phyloP scores from a whole-genome alignment of 2,888 invertebrate species.

The Diloba caeruleocephala region DNA sequence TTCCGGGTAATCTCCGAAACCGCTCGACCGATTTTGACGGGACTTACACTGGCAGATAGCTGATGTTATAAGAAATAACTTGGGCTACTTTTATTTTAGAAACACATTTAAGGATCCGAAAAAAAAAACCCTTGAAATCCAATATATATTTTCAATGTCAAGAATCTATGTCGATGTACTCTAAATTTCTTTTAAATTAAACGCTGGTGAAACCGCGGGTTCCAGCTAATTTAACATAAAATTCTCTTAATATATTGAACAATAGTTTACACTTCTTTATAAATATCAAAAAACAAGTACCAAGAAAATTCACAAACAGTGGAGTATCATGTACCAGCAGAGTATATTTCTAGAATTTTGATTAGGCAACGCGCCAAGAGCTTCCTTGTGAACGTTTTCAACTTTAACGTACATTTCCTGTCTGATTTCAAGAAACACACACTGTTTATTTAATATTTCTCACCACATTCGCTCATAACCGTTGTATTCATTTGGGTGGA shows the following conservation, averaged over 20 bases:
- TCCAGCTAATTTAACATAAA: no score
- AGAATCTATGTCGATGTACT: no score
- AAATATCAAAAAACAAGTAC: not conserved
- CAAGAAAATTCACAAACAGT: slow-evolving; percentile 15
- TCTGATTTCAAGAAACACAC: slow-evolving; percentile 14
- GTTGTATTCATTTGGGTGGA: not conserved
- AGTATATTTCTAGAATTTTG: slow-evolving; percentile 48
- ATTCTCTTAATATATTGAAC: not conserved
- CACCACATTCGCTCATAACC: slow-evolving; percentile 13
- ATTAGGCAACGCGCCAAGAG: slow-evolving; percentile 49
- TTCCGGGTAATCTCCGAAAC: no score
- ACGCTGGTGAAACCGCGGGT: no score
- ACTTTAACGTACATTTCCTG: slow-evolving; percentile 20
- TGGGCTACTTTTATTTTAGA: no score
- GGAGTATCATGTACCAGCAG: slow-evolving; percentile 9
- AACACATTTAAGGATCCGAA: no score
- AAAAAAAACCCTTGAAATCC: no score
- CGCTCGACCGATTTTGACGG: no score
- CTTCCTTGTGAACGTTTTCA: slow-evolving; percentile 43
- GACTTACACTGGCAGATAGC: no score
- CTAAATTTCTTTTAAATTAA: no score
- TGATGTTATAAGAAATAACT: no score
- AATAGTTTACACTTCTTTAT: not conserved
- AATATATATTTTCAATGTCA: no score
- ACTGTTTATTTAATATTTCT: slow-evolving; percentile 27